Conservation (phyloP, 2,888 invertebrate species). For the Drosophila siamana region DNA sequence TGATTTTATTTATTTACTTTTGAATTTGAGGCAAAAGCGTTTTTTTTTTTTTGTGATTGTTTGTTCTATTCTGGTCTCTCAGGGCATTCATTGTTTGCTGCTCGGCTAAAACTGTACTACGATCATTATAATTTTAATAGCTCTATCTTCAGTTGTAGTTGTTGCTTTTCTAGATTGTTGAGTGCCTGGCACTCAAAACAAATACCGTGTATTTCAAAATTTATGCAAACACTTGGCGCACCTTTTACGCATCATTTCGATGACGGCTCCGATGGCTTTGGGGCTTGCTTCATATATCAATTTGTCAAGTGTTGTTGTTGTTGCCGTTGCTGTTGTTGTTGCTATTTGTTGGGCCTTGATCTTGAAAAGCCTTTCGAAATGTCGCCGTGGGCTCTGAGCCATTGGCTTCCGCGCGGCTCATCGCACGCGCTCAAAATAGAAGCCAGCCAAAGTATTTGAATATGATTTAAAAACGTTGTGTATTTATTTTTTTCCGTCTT, state of each 20-base stretch:
- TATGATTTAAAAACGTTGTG: slow-evolving; percentile 17
- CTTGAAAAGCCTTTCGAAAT: slow-evolving; percentile 80
- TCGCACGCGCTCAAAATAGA: slow-evolving; percentile 60
- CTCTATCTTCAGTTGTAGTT: slow-evolving; percentile 39
- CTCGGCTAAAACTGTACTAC: slow-evolving; percentile 38
- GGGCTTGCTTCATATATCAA: slow-evolving; percentile 71
- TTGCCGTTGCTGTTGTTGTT: slow-evolving; percentile 31
- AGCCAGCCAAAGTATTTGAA: slow-evolving; percentile 24
- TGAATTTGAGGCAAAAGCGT: slow-evolving; percentile 62
- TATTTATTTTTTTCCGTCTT: slow-evolving; percentile 6
- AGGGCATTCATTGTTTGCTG: slow-evolving; percentile 28
- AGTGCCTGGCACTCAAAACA: slow-evolving; percentile 69
- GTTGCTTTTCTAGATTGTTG: slow-evolving; percentile 46
- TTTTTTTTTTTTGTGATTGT: too few species aligned
- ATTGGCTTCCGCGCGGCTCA: slow-evolving; percentile 63
- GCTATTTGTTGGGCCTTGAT: slow-evolving; percentile 62
- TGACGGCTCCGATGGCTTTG: slow-evolving; percentile 36
- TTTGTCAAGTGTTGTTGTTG: slow-evolving; percentile 57
- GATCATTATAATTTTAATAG: slow-evolving; percentile 49
- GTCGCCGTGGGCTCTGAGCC: slow-evolving; percentile 50
- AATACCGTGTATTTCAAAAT: slow-evolving; percentile 65
- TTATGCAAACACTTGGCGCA: slow-evolving; percentile 73
- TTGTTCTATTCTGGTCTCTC: slow-evolving; percentile 41
- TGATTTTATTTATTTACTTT: slow-evolving; percentile 65
- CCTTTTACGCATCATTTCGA: slow-evolving; percentile 69